phyloP scores from a whole-genome alignment of 2,113 vertebrate species.

The Henicopernis longicauda region DNA sequence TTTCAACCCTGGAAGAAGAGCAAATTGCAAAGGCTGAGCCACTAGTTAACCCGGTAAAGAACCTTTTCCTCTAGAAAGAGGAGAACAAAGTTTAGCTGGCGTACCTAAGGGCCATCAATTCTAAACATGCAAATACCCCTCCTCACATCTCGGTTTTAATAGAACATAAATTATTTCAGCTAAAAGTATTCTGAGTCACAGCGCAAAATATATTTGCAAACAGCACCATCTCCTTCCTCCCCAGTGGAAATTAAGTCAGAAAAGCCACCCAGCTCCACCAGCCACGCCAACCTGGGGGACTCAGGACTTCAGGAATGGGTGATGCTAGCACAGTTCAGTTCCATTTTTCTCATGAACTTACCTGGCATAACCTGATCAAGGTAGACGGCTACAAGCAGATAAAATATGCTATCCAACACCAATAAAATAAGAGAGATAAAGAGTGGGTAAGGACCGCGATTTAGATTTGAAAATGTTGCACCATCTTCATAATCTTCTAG shows the following conservation, averaged over 20 bases:
- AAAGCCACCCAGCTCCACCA: neutral
- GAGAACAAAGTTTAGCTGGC: neutral
- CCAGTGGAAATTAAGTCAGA: neutral
- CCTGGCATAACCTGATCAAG: slow-evolving; percentile 97
- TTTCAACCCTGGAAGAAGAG: neutral
- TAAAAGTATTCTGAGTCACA: neutral
- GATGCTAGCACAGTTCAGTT: neutral
- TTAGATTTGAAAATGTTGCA: slow-evolving; percentile 83
- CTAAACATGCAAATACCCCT: neutral
- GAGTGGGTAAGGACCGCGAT: slow-evolving; percentile 86
- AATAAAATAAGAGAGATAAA: slow-evolving; percentile 84
- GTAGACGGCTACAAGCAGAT: slow-evolving; percentile 90
- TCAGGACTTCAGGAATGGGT: neutral
- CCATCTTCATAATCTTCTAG: slow-evolving; percentile 91
- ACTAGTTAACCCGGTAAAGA: neutral
- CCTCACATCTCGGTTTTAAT: neutral
- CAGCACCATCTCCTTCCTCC: neutral
- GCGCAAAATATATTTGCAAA: neutral
- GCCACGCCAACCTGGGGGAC: fast-evolving
- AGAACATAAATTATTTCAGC: neutral
- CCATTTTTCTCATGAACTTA: slow-evolving; percentile 8
- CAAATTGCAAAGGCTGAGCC: neutral
- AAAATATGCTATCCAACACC: slow-evolving; percentile 86
- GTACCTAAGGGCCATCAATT: too few relatives aligned
- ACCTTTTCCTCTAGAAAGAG: neutral